These are phyloP conservation scores for Diplosoma virens DNA, from an alignment of 23 tunicate genomes.

Conservation along the genomic window DNA sequence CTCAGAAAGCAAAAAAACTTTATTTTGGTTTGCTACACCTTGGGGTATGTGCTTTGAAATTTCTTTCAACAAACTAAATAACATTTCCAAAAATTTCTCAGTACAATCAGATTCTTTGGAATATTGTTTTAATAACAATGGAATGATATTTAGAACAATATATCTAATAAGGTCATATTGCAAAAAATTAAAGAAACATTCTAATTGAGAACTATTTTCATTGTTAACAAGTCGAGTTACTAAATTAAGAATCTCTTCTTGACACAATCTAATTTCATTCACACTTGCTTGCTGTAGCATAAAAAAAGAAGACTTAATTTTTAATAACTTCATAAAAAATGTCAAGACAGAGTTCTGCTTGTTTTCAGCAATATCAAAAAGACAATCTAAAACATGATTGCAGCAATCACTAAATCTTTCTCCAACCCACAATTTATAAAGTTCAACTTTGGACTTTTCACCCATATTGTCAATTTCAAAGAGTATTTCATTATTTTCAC, in stretches of 20 bases:
- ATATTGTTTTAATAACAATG: slow-evolving; percentile 3
- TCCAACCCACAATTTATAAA: slow-evolving; percentile 31
- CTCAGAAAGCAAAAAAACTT: background rate
- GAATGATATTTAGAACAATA: slow-evolving; percentile 17
- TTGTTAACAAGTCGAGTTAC: background rate
- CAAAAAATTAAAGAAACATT: background rate
- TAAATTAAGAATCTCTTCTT: background rate
- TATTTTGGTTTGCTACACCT: background rate
- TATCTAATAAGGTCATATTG: slow-evolving; percentile 31
- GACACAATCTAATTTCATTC: background rate
- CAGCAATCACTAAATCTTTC: slow-evolving; percentile 31
- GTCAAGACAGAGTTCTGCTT: background rate
- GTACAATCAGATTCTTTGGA: background rate
- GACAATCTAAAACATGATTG: background rate
- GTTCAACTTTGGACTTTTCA: background rate
- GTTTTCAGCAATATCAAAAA: background rate
- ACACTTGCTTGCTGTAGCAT: background rate
- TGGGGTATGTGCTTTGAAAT: slow-evolving; percentile 31
- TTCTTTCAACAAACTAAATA: slow-evolving; percentile 24
- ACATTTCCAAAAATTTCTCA: slow-evolving; percentile 1
- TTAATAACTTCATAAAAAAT: background rate
- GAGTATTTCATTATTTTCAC: background rate
- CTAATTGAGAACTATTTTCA: background rate
- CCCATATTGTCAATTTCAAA: background rate
- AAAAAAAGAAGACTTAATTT: background rate